phyloP scores from a whole-genome alignment of 2,797 vertebrate genomes.

The Semaprochilodus insignis region DNA sequence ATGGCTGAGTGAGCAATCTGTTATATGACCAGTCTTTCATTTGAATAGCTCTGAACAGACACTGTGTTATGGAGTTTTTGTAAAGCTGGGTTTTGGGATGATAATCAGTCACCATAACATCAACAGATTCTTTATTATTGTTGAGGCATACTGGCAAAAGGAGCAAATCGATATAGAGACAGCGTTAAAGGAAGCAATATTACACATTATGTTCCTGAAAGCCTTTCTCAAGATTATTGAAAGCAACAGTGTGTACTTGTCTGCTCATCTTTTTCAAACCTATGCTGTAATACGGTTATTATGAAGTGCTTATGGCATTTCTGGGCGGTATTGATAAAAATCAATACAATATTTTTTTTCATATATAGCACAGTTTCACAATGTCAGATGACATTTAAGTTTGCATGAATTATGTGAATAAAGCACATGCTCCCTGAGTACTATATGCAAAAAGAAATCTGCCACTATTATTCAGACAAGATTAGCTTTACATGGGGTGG shows the following conservation, averaged over 20 bases:
- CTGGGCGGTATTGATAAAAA: neutral
- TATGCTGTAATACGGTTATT: neutral
- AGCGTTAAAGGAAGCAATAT: neutral
- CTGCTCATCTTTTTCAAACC: neutral
- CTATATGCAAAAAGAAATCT: no score
- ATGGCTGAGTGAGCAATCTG: neutral
- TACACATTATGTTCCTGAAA: neutral
- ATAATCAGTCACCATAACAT: neutral
- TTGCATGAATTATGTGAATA: neutral
- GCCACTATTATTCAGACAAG: no score
- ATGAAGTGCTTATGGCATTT: neutral
- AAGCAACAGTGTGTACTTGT: neutral
- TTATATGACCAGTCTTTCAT: neutral
- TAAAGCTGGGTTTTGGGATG: neutral
- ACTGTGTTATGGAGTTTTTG: neutral
- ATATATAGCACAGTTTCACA: neutral
- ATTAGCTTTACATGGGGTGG: no score
- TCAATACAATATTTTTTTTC: no score
- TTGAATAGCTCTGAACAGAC: neutral
- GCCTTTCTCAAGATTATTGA: neutral
- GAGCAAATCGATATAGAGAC: neutral
- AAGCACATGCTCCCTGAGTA: neutral
- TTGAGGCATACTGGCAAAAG: neutral
- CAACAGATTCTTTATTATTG: neutral
- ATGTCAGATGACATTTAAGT: neutral